A percentile compares a stretch with the other conserved stretches of the same genome.
Evolutionary conservation across 1,140 invertebrate species (phyloP).

Genomic region (Delia radicum): DNA sequence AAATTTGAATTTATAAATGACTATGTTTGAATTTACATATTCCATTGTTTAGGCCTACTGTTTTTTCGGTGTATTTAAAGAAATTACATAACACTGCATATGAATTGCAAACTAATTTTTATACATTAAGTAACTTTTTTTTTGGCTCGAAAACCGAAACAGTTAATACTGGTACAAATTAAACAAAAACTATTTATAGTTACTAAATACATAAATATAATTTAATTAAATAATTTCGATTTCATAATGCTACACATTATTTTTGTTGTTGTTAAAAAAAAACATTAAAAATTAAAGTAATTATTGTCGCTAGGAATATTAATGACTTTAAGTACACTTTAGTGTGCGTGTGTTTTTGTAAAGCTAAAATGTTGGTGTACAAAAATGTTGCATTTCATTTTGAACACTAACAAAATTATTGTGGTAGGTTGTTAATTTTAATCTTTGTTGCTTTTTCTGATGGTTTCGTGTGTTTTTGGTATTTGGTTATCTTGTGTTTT

Average conservation of each 20-base stretch:
- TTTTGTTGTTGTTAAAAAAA: neutral
- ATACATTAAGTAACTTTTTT: neutral
- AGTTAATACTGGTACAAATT: neutral
- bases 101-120: neutral
- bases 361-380: neutral
- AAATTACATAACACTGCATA: too few relatives aligned
- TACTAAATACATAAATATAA: neutral
- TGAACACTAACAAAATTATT: neutral
- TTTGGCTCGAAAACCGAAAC: neutral
- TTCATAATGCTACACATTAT: neutral
- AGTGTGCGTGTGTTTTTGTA: neutral
- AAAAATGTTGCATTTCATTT: neutral
- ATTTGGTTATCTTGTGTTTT: neutral
- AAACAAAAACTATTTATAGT: neutral
- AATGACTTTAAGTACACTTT: neutral
- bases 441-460: too few relatives aligned
- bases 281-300: neutral
- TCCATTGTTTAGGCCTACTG: too few relatives aligned
- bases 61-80: too few relatives aligned
- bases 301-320: neutral
- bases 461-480: neutral
- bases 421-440: slow-evolving; percentile 12
- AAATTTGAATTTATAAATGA: too few relatives aligned
- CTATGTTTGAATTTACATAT: too few relatives aligned
- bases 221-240: neutral